phyloP scores from a whole-genome alignment of 2,888 invertebrate genomes.

The Leptopilina drosophilae region DNA sequence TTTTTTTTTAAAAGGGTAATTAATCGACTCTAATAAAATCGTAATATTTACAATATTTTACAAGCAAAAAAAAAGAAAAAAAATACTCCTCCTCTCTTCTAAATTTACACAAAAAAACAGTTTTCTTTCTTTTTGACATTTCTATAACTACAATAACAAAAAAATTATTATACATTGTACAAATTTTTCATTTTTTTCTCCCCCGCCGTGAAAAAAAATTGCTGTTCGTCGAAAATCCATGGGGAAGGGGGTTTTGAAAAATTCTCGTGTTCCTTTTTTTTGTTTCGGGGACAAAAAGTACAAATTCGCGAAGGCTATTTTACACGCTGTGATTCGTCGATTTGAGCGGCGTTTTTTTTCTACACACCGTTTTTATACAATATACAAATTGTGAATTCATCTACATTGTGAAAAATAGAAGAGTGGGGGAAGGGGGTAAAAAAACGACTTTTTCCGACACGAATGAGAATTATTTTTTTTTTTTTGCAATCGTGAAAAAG shows the following conservation, averaged over 20 bases:
- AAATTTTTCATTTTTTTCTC: slow-evolving; percentile 51
- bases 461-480: slow-evolving; percentile 36
- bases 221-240: slow-evolving; percentile 45
- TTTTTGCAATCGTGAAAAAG: slow-evolving; percentile 51
- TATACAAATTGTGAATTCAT: slow-evolving; percentile 64
- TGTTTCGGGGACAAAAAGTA: no score
- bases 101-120: slow-evolving; percentile 66
- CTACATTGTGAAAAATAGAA: slow-evolving; percentile 47
- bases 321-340: slow-evolving; percentile 51
- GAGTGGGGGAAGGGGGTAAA: neutral
- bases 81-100: slow-evolving; percentile 67
- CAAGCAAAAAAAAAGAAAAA: slow-evolving; percentile 72
- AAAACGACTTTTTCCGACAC: neutral
- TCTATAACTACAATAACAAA: slow-evolving; percentile 67
- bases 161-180: slow-evolving; percentile 75
- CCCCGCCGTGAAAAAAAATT: slow-evolving; percentile 40
- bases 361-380: slow-evolving; percentile 72
- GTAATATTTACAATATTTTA: slow-evolving; percentile 76
- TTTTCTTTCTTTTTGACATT: slow-evolving; percentile 64
- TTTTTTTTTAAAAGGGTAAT: slow-evolving; percentile 71
- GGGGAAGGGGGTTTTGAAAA: slow-evolving; percentile 42
- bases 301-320: slow-evolving; percentile 48
- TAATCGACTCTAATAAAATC: slow-evolving; percentile 76
- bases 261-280: no score
- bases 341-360: slow-evolving; percentile 51